Evolutionary conservation across 2,888 invertebrate genomes (phyloP).

Genomic region (Ennomos erosarius): DNA sequence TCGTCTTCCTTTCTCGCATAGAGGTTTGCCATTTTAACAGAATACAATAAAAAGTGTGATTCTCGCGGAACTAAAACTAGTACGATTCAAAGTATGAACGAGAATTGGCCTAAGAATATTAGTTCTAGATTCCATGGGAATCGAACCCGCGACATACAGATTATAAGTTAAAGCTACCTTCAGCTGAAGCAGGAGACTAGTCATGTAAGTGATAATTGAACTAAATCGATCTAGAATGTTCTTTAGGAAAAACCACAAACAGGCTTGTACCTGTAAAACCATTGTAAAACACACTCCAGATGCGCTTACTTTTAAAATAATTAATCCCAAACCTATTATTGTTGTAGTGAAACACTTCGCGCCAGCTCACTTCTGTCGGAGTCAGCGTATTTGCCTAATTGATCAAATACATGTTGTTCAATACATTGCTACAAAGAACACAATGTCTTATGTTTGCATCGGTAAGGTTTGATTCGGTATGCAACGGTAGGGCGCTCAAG

Average conservation of each 20-base stretch:
- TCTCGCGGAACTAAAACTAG: no score
- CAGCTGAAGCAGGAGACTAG: no score
- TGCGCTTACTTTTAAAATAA: slow-evolving; percentile 43
- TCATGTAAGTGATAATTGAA: no score
- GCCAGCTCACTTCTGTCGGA: slow-evolving; percentile 75
- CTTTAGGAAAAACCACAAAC: background rate
- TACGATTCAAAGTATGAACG: no score
- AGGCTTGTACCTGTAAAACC: slow-evolving; percentile 14
- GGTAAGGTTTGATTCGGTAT: slow-evolving; percentile 64
- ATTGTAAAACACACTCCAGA: slow-evolving; percentile 25
- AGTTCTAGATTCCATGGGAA: no score
- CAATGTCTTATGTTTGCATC: slow-evolving; percentile 47
- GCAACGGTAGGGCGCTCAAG: slow-evolving; percentile 67
- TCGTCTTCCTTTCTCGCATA: no score
- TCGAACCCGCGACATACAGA: no score
- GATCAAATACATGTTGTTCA: slow-evolving; percentile 84
- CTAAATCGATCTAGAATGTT: slow-evolving; percentile 1
- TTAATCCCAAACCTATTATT: slow-evolving; percentile 66
- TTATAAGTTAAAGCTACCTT: no score
- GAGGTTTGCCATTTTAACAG: no score
- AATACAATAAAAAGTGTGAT: no score
- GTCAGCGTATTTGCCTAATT: slow-evolving; percentile 85
- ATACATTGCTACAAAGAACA: slow-evolving; percentile 42
- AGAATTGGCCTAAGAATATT: no score
- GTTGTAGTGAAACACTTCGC: slow-evolving; percentile 75